These are phyloP conservation scores for Bostrychus sinensis DNA, from an alignment of 2,113 vertebrate species.

Conservation along the genomic window DNA sequence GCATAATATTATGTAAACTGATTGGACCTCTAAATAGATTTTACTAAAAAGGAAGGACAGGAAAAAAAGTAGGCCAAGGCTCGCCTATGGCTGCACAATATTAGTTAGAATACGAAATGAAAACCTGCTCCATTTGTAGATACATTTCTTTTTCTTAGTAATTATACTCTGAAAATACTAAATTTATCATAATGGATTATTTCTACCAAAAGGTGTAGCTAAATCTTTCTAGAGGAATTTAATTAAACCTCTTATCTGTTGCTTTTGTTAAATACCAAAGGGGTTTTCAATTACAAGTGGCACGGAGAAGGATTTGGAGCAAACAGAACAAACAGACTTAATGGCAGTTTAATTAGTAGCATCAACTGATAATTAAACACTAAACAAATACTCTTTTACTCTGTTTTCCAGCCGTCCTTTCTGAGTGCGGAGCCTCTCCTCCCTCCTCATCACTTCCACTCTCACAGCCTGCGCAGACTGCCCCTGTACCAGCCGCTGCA, in stretches of 20 bases:
- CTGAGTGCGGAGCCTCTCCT: slow-evolving; percentile 73
- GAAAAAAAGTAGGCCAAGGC: too few species aligned
- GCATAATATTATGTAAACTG: too few species aligned
- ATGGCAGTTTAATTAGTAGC: background rate
- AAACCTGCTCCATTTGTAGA: too few species aligned
- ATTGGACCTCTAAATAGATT: too few species aligned
- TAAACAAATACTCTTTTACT: slow-evolving; percentile 3
- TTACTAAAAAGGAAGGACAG: too few species aligned
- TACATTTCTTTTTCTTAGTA: too few species aligned
- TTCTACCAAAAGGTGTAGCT: background rate
- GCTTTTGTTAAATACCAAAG: slow-evolving; percentile 4
- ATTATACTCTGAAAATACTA: background rate
- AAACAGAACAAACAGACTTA: background rate
- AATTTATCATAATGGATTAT: too few species aligned
- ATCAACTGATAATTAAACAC: background rate
- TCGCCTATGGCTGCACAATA: too few species aligned
- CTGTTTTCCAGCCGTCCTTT: slow-evolving; percentile 59
- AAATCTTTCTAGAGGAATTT: background rate
- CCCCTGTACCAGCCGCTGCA: slow-evolving; percentile 78
- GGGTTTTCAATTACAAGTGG: background rate
- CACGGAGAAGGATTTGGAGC: background rate
- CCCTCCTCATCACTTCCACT: slow-evolving; percentile 72
- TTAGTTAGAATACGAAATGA: too few species aligned
- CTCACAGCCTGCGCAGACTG: slow-evolving; percentile 74
- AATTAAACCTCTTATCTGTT: background rate